Evolutionary conservation across 2,797 vertebrate species (phyloP), one percentile per base, ranked within the genome.

Genomic region (Apogon hyalosoma): DNA sequence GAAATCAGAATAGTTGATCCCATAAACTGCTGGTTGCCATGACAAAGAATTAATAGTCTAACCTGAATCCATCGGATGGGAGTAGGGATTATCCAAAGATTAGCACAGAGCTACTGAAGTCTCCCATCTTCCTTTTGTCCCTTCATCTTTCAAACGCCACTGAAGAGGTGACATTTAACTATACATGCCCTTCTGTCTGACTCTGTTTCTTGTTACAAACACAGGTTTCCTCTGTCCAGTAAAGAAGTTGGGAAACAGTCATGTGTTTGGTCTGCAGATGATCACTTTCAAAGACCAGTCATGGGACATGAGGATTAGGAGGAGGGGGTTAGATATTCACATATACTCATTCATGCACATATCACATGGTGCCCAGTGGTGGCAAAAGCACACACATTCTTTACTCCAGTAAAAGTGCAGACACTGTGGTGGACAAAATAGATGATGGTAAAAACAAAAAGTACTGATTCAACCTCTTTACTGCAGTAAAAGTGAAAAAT

Each of bases 231-330:
- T 38, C 28, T 16, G 24, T 45, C 13, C 40, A 18, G 10, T 43
- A 38, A 16, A 43, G 41, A 39, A 3, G 21, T 12, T 15, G 16
- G 14, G 33, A 39, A 42, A 14, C 1, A 41, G 72, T 58, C 64
- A 68, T 53, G 47, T 62, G 59, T 58, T 51, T 56, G 10, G 38
- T 42, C 18, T 60, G n/a, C 36, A 61, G 56, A 39, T 54, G 56
- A 66, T 41, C 51, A 36, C 9, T n/a, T 24, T 33, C 24, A 63
- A 55, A 70, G 48, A 47, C 15, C 24, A 63, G 62, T 66, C 62
- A 76, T 56, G 55, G 45, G 67, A 60, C 41, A 21, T 43, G 38
- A 59, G 67, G 73, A 70, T 70, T 65, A 70, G 55, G 43, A 42
- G 63, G 42, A 40, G 31, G 47, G 49, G 28, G 51, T 7, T 31